phyloP scores from a whole-genome alignment of 2,797 vertebrate species.

The Spatula versicolor region DNA sequence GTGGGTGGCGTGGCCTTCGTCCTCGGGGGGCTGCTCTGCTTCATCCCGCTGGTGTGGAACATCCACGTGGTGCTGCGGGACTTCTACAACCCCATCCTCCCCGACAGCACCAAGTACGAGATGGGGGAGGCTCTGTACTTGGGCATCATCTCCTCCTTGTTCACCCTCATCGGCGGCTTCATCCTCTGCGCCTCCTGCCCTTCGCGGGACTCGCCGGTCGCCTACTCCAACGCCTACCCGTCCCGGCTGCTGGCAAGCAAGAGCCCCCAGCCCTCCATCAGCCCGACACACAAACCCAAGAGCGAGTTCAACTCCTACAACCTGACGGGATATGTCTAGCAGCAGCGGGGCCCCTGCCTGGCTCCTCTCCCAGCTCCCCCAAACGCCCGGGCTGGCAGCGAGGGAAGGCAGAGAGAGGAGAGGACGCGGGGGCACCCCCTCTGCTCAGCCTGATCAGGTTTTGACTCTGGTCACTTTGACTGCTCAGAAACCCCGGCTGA shows the following conservation, averaged over 20 bases:
- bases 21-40: constrained; percentile 86
- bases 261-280: constrained; percentile 24
- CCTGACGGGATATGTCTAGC: constrained; percentile 83
- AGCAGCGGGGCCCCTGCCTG: neutral
- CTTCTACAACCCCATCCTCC: constrained; percentile 86
- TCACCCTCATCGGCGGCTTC: constrained; percentile 87
- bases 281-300: constrained; percentile 70
- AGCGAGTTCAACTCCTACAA: constrained; percentile 81
- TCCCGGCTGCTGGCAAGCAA: constrained; percentile 33
- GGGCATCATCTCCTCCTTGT: constrained; percentile 87
- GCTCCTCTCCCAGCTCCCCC: neutral
- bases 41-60: constrained; percentile 92
- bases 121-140: constrained; percentile 92
- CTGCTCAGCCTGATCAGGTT: neutral
- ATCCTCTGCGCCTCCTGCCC: constrained; percentile 88
- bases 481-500: neutral
- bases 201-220: constrained; percentile 58
- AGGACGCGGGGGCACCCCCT: fast-evolving
- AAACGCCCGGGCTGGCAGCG: neutral
- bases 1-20: constrained; percentile 82
- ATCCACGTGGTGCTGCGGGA: constrained; percentile 90
- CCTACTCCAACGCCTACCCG: constrained; percentile 78
- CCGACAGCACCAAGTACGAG: constrained; percentile 89
- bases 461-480: neutral
- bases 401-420: neutral